A percentile compares a stretch with the other conserved stretches of the same genome.
phyloP scores from a whole-genome alignment of 2,888 invertebrate species.

The Epirrhoe tristata region DNA sequence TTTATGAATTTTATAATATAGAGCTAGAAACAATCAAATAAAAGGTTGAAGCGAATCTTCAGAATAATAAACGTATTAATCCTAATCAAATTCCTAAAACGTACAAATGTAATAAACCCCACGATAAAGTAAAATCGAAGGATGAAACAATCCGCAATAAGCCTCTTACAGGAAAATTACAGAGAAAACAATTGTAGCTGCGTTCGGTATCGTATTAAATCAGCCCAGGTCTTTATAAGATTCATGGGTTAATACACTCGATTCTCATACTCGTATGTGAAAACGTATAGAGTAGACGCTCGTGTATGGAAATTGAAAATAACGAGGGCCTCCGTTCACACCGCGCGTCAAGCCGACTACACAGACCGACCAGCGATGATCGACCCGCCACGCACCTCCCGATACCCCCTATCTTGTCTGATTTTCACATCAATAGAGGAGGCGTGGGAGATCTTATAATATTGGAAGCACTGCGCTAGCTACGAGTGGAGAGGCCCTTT shows the following conservation, averaged over 20 bases:
- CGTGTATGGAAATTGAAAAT: constrained; percentile 85
- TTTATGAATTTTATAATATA: neutral
- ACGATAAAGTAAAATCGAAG: constrained; percentile 45
- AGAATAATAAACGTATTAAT: constrained; percentile 36
- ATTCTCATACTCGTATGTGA: constrained; percentile 73
- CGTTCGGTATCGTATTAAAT: constrained; percentile 64
- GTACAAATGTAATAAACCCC: constrained; percentile 43
- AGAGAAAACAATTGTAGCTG: constrained; percentile 58
- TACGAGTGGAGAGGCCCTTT: constrained; percentile 81
- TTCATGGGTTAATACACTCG: constrained; percentile 81
- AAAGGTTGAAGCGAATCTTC: constrained; percentile 9
- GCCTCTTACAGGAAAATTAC: constrained; percentile 49
- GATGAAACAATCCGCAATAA: constrained; percentile 50
- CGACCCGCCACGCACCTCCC: constrained; percentile 66
- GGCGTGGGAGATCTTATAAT: constrained; percentile 65
- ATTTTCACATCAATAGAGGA: constrained; percentile 66
- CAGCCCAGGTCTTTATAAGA: constrained; percentile 78
- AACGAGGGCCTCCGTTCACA: constrained; percentile 82
- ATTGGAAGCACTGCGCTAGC: constrained; percentile 73
- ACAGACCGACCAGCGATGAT: constrained; percentile 68
- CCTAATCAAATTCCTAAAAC: constrained; percentile 43
- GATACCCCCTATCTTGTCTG: constrained; percentile 68
- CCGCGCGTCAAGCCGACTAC: constrained; percentile 78
- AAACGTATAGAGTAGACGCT: constrained; percentile 76
- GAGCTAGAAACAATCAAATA: constrained; percentile 1